A percentile compares a stretch with the other conserved stretches of the same genome.
These are phyloP conservation scores for Patagioenas fasciata DNA, from an alignment of 2,113 vertebrate species.

Conservation along the genomic window DNA sequence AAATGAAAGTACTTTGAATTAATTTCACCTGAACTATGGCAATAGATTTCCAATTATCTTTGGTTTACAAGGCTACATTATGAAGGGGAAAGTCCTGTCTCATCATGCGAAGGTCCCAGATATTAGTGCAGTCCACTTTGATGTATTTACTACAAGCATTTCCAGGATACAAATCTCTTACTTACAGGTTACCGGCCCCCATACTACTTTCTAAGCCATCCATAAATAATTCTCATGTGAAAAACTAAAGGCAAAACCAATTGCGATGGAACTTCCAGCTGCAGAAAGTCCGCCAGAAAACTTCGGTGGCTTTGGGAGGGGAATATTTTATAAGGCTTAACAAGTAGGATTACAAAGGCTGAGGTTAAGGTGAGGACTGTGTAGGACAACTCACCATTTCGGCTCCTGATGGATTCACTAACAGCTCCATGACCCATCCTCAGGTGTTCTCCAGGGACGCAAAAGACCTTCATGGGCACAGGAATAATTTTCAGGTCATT, in stretches of 20 bases:
- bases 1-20: background rate
- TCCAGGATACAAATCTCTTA: background rate
- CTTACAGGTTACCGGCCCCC: background rate
- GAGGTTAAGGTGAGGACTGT: background rate
- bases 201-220: background rate
- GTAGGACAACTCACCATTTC: background rate
- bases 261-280: background rate
- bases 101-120: accelerated
- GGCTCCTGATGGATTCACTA: background rate
- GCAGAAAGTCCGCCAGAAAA: background rate
- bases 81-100: background rate
- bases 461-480: background rate
- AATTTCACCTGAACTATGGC: background rate
- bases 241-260: accelerated
- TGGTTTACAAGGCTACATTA: background rate
- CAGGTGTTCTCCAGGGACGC: background rate
- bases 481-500: background rate
- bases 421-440: background rate
- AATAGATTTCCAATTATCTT: background rate
- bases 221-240: background rate
- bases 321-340: background rate
- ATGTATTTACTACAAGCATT: background rate
- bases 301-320: background rate
- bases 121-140: background rate
- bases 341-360: background rate